phyloP scores from a whole-genome alignment of 2,888 invertebrate genomes.

The Minunthozetes semirufus region DNA sequence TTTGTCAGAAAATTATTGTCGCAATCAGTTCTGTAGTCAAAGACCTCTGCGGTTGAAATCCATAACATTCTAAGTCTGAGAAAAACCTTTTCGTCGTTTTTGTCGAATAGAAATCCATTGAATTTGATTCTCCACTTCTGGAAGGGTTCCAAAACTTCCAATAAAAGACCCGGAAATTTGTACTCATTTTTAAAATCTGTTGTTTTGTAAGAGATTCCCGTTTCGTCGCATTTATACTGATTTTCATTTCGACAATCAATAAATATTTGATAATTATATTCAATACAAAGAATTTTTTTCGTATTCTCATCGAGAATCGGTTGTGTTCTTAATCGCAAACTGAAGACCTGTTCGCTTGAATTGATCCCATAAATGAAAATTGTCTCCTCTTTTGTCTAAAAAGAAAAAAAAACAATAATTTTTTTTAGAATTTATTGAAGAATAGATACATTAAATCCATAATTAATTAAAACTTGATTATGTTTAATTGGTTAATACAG shows the following conservation, averaged over 20 bases:
- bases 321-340: neutral
- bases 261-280: conserved; percentile 17
- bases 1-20: conserved; percentile 13
- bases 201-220: neutral
- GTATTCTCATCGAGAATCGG: neutral
- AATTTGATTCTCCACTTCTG: conserved; percentile 14
- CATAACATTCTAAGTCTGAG: neutral
- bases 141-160: conserved; percentile 1
- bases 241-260: neutral
- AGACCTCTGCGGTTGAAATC: neutral
- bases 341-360: neutral
- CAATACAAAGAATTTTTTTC: neutral
- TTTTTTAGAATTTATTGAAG: too few species aligned
- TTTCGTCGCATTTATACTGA: neutral
- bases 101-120: neutral
- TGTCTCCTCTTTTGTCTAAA: conserved; percentile 3
- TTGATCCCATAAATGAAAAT: conserved; percentile 23
- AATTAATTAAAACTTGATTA: too few species aligned
- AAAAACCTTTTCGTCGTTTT: neutral
- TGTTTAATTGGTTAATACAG: too few species aligned
- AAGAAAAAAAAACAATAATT: too few species aligned
- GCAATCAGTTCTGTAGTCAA: conserved; percentile 2
- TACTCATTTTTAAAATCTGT: neutral
- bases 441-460: too few species aligned
- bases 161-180: neutral